phyloP scores from a whole-genome alignment of 2,797 vertebrate species.

The Adelosebastes latens region DNA sequence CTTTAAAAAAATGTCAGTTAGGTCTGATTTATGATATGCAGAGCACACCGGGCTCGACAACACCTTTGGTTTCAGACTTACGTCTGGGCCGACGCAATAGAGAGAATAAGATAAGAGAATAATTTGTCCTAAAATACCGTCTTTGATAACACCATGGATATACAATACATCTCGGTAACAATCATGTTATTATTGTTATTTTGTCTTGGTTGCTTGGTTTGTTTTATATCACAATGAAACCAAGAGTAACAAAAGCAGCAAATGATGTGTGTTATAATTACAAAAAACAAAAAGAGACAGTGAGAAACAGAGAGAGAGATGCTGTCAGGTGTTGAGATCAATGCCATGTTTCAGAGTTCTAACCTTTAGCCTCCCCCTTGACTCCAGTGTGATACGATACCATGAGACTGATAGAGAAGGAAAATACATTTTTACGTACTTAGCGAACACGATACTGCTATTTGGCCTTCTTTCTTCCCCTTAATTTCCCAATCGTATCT shows the following conservation, averaged over 20 bases:
- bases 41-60: conserved; percentile 84
- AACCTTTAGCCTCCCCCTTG: conserved; percentile 86
- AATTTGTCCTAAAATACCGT: conserved; percentile 37
- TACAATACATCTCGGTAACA: conserved; percentile 20
- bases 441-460: conserved; percentile 77
- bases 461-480: conserved; percentile 57
- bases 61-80: conserved; percentile 59
- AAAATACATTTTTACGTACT: conserved; percentile 83
- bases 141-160: conserved; percentile 49
- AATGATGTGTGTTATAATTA: neutral
- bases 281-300: conserved; percentile 37
- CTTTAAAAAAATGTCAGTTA: conserved; percentile 92
- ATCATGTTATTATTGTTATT: conserved; percentile 3
- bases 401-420: conserved; percentile 77
- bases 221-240: conserved; percentile 11
- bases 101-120: conserved; percentile 54
- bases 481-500: conserved; percentile 76
- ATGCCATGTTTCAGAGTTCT: conserved; percentile 83
- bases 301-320: conserved; percentile 48
- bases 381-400: conserved; percentile 81
- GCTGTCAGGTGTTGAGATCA: conserved; percentile 85
- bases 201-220: neutral
- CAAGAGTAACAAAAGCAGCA: neutral
- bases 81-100: conserved; percentile 61
- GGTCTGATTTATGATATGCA: conserved; percentile 93